These are phyloP conservation scores for Sebastes nivosus DNA, from an alignment of 2,797 vertebrate genomes.

Conservation along the genomic window DNA sequence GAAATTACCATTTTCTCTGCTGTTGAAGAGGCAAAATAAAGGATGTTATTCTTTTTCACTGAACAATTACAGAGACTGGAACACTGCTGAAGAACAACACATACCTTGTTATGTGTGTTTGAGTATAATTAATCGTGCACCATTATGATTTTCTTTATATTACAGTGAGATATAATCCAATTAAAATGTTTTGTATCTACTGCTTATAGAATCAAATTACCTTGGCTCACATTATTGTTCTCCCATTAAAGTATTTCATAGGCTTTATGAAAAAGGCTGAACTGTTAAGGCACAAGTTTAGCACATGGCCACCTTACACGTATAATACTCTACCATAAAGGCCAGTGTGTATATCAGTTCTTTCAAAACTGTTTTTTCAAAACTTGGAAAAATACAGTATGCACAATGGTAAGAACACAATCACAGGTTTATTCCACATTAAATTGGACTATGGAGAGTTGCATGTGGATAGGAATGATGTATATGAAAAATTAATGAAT, in stretches of 20 bases:
- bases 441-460: background rate
- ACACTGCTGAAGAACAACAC: background rate
- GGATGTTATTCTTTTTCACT: background rate
- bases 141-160: background rate
- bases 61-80: background rate
- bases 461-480: background rate
- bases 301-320: background rate
- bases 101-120: background rate
- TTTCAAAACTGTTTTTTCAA: background rate
- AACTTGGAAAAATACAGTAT: background rate
- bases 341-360: background rate
- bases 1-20: background rate
- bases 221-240: background rate
- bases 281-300: background rate
- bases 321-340: background rate
- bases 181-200: background rate
- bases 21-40: background rate
- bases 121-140: background rate
- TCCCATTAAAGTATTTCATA: background rate
- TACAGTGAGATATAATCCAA: background rate
- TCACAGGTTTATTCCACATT: background rate
- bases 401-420: background rate
- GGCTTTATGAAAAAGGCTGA: background rate
- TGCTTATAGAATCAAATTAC: background rate
- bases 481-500: background rate